Base-by-base conservation (phyloP, 2,113 vertebrate genomes). In the Pelecanoides urinatrix region DNA sequence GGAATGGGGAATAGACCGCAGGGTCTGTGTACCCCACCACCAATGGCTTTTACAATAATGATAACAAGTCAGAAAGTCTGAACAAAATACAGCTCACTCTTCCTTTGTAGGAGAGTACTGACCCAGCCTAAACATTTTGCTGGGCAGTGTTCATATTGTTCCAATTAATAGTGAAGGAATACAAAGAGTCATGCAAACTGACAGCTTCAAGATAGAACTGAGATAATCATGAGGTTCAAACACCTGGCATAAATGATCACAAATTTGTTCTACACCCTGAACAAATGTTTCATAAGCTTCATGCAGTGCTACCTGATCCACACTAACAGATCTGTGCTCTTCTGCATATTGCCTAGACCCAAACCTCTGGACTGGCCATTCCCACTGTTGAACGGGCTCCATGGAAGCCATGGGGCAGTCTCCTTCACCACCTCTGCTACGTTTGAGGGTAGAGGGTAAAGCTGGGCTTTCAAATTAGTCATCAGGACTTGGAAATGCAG, bases 1-100 rank as follows among this genome's bases (percentile, higher is more conserved):
- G 30, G 14, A 45, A 32, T 53, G 10, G 10, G 8, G 4, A 16
- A 19, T 52, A 68, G 36, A 58, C 49, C 0, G 0, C 9, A 22
- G 12, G 16, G 19, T 53, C 10, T 55, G n/a, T 3, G 2, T 55
- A 44, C 9, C 8, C 7, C n/a, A 25, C 8, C 3, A 12, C 8
- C 11, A 63, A 32, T 4, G 3, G 16, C 26, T 67, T 93, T 72
- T 76, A 25, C 36, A 26, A 15, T 52, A 40, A 7, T 70, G 45
- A 23, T 20, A 27, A 11, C 7, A 26, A 91, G 6, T 50, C 20
- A 71, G 25, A 16, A 66, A 63, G 22, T 25, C 23, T 85, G n/a
- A 67, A 52, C 5, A 56, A 81, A 85, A 52, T 4, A 42, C 3
- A 58, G 7, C 38, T 81, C 10, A 0, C 10, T 78, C 10, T 49